Percentiles rank a stretch among this genome's conserved stretches.
Evolutionary conservation across 2,113 vertebrate species (phyloP).

Genomic region (Xenus cinereus): DNA sequence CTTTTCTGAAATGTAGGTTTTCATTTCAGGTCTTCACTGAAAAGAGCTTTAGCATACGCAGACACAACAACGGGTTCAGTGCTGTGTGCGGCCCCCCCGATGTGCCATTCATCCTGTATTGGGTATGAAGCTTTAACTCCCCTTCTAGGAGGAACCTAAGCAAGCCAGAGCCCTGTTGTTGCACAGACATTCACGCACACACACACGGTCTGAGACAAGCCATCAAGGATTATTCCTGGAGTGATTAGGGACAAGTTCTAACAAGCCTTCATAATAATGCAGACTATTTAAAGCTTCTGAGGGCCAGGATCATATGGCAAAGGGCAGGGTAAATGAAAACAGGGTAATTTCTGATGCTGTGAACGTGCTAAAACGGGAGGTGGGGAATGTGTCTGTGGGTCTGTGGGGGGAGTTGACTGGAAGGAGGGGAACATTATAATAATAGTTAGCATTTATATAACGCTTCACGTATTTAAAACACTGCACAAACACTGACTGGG

Average conservation of each 20-base stretch:
- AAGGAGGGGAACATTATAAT: slow-evolving; percentile 51
- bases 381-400: slow-evolving; percentile 41
- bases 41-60: neutral
- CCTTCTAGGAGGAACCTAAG: neutral
- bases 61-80: neutral
- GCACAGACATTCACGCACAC: neutral
- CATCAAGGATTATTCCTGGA: slow-evolving; percentile 68
- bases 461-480: slow-evolving; percentile 25
- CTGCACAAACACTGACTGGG: neutral
- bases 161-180: neutral
- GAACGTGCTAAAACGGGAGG: slow-evolving; percentile 43
- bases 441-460: slow-evolving; percentile 57
- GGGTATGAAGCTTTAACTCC: neutral
- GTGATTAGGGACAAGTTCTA: slow-evolving; percentile 67
- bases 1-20: neutral
- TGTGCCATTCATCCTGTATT: neutral
- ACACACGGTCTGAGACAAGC: neutral
- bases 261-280: slow-evolving; percentile 66
- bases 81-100: neutral
- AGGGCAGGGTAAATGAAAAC: slow-evolving; percentile 59
- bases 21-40: neutral
- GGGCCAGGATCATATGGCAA: slow-evolving; percentile 58
- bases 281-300: slow-evolving; percentile 69
- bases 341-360: slow-evolving; percentile 49
- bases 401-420: slow-evolving; percentile 25